Conservation (phyloP, 2,113 vertebrate species). For the Bujurquina vittata region DNA sequence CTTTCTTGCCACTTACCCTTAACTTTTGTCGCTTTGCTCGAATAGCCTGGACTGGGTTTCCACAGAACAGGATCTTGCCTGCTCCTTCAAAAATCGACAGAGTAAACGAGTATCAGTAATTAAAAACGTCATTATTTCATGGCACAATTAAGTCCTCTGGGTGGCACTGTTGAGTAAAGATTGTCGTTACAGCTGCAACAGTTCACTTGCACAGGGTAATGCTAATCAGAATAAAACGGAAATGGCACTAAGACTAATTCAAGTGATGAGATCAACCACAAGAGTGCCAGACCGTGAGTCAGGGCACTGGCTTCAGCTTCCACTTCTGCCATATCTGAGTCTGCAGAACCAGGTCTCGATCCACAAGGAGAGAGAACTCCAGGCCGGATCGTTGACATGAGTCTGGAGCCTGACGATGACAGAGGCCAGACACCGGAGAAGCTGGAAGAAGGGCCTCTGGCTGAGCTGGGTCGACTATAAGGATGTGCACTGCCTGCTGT, state of each 20-base stretch:
- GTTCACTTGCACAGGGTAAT: background rate
- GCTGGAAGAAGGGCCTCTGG: constrained; percentile 42
- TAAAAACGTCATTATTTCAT: background rate
- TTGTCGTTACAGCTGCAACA: background rate
- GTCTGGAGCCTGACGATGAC: constrained; percentile 42
- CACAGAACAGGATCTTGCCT: constrained; percentile 85
- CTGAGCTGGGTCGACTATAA: constrained; percentile 57
- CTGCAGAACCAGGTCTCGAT: constrained; percentile 67
- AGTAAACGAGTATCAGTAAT: constrained; percentile 18
- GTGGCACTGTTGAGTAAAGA: constrained; percentile 47
- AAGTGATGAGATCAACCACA: background rate
- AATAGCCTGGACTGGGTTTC: constrained; percentile 89
- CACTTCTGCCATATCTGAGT: constrained; percentile 57
- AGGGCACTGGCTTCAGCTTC: constrained; percentile 84
- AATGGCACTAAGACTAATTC: background rate
- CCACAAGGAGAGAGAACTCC: constrained; percentile 31
- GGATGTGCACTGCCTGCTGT: constrained; percentile 23
- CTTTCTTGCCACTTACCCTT: constrained; percentile 75
- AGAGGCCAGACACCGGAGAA: constrained; percentile 27
- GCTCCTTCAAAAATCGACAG: constrained; percentile 79
- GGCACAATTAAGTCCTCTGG: constrained; percentile 35
- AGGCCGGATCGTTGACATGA: constrained; percentile 9
- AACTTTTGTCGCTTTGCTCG: constrained; percentile 82
- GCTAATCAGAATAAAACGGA: background rate
- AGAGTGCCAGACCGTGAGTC: constrained; percentile 84